Base-by-base conservation (phyloP, 2,113 vertebrate species). In the Menidia beryllina region DNA sequence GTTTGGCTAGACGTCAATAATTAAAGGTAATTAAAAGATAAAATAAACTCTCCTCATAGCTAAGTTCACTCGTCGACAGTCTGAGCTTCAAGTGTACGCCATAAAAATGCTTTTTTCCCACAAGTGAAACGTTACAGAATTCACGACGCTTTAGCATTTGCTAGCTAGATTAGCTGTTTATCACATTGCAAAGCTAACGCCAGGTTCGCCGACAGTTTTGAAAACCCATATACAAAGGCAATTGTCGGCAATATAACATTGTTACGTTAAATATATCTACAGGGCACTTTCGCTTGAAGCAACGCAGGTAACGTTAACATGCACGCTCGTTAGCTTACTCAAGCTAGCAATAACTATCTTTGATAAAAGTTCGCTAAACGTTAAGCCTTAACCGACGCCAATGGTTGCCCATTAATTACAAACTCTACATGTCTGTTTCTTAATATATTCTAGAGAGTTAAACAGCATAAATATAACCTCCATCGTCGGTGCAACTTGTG, bases 401-500 rank as follows among this genome's bases (percentile, higher is more conserved):
- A 7, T 53, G 0, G 27, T 17, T 41, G 4, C 0, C 47, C 20
- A 52, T 8, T 0, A 14, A 24, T 1, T 12, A 20, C 59, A 47
- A 5, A 0, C 4, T 19, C 25, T 19, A 57, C 8, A 38, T 6
- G 11, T 7, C 0, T 26, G 12, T 20, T 13, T 52, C 58, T 1
- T 45, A 9, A 45, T 25, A 60, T 8, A 20, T 57, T 38, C 68
- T 56, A 77, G 12, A 49, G 2, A 24, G n/a, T 47, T 53, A 82
- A 91, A 85, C 65, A 61, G 85, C 75, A 79, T 66, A 87, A 79
- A 88, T 92, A 90, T 93, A 91, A 94, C 93, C 93, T 94, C 91
- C 85, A 66, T 91, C 88, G 47, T 88, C 86, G 73, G 26, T 54
- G 72, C 17, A 38, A 43, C 39, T 55, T 23, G 67, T 71, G 67